Evolutionary conservation across 2,888 invertebrate genomes (phyloP).

Genomic region (Phengaris arion): DNA sequence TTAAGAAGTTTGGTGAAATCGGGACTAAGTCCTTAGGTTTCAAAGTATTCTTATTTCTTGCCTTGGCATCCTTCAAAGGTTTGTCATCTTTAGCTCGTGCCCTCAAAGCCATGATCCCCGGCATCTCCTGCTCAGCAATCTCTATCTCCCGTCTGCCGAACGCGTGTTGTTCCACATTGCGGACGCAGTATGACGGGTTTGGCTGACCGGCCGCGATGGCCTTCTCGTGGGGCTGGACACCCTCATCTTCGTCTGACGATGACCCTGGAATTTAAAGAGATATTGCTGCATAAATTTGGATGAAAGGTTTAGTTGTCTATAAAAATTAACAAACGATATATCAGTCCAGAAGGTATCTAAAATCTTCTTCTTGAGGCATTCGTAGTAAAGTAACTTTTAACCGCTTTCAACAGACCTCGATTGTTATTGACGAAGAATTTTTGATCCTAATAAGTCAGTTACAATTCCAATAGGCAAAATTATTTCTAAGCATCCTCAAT

Average conservation of each 20-base stretch:
- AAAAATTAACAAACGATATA: too few species aligned
- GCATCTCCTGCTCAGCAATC: constrained; percentile 99
- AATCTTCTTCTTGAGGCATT: too few species aligned
- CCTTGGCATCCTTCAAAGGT: constrained; percentile 95
- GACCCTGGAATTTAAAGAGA: constrained; percentile 80
- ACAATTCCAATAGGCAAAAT: too few species aligned
- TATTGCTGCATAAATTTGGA: background rate
- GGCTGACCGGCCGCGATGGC: constrained; percentile 91
- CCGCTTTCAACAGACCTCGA: too few species aligned
- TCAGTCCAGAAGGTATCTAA: too few species aligned
- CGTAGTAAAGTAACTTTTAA: too few species aligned
- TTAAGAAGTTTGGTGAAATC: too few species aligned
- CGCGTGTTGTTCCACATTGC: constrained; percentile 94
- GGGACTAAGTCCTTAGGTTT: too few species aligned
- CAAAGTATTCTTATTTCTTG: constrained; percentile 41
- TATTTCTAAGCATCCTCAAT: too few species aligned
- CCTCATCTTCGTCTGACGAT: constrained; percentile 94
- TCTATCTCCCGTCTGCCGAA: constrained; percentile 98
- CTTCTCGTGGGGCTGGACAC: constrained; percentile 93
- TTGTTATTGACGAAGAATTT: too few species aligned
- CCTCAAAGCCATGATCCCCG: constrained; percentile 96
- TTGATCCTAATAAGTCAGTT: too few species aligned
- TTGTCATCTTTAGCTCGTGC: constrained; percentile 96
- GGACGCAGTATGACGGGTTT: constrained; percentile 94
- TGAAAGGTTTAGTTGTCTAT: too few species aligned